Conservation (phyloP, 2,888 invertebrate genomes). For the Platerodrilus igneus region DNA sequence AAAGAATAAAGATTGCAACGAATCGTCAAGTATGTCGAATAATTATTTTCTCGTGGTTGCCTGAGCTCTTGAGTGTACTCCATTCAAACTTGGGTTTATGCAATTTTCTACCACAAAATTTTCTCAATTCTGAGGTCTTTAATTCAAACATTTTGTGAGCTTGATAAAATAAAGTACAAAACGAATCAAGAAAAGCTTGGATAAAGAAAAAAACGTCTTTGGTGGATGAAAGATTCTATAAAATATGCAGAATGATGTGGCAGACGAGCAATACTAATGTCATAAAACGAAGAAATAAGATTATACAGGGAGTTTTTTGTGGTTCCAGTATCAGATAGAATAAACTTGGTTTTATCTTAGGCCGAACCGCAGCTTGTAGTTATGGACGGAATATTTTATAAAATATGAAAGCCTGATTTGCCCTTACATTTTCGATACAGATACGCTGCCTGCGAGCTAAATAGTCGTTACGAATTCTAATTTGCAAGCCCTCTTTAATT, state of each 20-base stretch:
- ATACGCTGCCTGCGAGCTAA: slow-evolving; percentile 13
- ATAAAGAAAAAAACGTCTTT: slow-evolving; percentile 31
- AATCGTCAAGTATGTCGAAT: too few species aligned
- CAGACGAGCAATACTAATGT: slow-evolving; percentile 34
- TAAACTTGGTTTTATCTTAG: slow-evolving; percentile 22
- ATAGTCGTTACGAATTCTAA: slow-evolving; percentile 14
- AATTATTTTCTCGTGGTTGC: too few species aligned
- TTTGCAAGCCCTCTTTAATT: too few species aligned
- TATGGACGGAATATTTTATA: slow-evolving; percentile 18
- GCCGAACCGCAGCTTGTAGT: slow-evolving; percentile 14
- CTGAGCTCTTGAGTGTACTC: too few species aligned
- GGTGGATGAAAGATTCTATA: slow-evolving; percentile 29
- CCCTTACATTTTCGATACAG: slow-evolving; percentile 16
- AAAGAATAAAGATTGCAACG: too few species aligned
- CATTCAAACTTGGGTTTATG: too few species aligned
- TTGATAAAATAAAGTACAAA: too few species aligned
- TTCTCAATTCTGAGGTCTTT: too few species aligned
- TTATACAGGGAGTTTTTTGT: slow-evolving; percentile 30
- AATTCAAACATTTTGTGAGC: too few species aligned
- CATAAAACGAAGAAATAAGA: slow-evolving; percentile 33
- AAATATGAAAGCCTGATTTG: slow-evolving; percentile 21
- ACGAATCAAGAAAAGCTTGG: too few species aligned
- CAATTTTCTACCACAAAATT: too few species aligned
- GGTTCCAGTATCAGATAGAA: slow-evolving; percentile 22
- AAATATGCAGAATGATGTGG: slow-evolving; percentile 34